Percentiles rank a stretch among this genome's conserved stretches.
These are phyloP conservation scores for Drosophila fulvimacula DNA, from an alignment of 2,888 invertebrate genomes.

Conservation along the genomic window DNA sequence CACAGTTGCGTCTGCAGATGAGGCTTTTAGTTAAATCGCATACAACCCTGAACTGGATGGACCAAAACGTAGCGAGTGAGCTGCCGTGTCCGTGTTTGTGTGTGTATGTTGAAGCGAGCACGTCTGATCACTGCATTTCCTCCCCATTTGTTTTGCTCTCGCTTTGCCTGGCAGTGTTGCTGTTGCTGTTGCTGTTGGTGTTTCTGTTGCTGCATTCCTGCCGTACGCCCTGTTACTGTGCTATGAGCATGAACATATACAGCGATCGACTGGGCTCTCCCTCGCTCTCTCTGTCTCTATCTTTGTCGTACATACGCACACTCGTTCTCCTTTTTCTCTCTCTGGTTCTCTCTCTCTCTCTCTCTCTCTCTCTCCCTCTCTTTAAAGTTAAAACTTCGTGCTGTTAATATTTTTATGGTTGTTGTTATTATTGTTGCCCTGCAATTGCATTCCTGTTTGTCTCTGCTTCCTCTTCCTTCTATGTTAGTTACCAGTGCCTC, in stretches of 20 bases:
- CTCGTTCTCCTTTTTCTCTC: too few relatives aligned
- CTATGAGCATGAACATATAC: conserved; percentile 6
- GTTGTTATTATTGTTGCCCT: conserved; percentile 46
- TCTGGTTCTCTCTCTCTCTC: neutral
- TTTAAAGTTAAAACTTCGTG: conserved; percentile 22
- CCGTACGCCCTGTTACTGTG: conserved; percentile 55
- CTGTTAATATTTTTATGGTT: conserved; percentile 10
- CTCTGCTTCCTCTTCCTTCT: conserved; percentile 45
- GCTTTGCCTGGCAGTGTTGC: conserved; percentile 9
- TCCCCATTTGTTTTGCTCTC: conserved; percentile 43
- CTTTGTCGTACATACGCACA: neutral
- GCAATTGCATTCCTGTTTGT: conserved; percentile 80
- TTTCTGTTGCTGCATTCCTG: conserved; percentile 48
- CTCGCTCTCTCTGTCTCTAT: conserved; percentile 3
- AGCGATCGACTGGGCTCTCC: conserved; percentile 25
- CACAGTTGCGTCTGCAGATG: conserved; percentile 9
- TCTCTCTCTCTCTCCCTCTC: neutral
- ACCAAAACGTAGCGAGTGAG: neutral
- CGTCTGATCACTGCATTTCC: conserved; percentile 50
- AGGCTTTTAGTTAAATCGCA: conserved; percentile 4
- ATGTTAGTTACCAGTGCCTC: conserved; percentile 20
- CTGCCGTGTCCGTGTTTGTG: neutral
- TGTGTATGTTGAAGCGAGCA: conserved; percentile 1
- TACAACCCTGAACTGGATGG: conserved; percentile 17
- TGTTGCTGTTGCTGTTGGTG: conserved; percentile 25